These are phyloP conservation scores for Setophaga coronata DNA, from an alignment of 2,113 vertebrate genomes.

Conservation along the genomic window DNA sequence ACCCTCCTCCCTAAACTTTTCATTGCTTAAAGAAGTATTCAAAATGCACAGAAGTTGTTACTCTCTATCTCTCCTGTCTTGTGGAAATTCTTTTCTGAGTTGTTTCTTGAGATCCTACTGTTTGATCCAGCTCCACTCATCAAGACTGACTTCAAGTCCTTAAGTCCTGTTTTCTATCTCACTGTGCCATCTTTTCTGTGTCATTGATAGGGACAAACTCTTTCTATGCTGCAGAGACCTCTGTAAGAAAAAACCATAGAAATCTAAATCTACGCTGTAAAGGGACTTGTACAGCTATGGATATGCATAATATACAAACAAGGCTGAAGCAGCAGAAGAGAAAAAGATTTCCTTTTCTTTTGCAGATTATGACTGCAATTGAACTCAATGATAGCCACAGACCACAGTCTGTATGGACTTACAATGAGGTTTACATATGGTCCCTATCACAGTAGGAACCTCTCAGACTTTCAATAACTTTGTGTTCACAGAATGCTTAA, in stretches of 20 bases:
- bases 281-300: not conserved
- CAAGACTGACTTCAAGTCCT: not conserved
- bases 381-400: not conserved
- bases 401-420: not conserved
- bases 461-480: not conserved
- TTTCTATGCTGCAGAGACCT: not conserved
- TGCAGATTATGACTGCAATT: not conserved
- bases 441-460: not conserved
- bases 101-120: not conserved
- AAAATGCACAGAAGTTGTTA: not conserved
- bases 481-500: not conserved
- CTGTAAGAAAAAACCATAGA: not conserved
- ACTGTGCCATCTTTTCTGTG: not conserved
- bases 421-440: not conserved
- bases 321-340: not conserved
- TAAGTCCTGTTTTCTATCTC: not conserved
- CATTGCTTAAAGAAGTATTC: not conserved
- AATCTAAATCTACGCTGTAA: not conserved
- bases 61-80: not conserved
- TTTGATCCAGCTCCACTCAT: not conserved
- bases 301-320: not conserved
- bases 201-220: not conserved
- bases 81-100: not conserved
- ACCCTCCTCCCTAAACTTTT: not conserved
- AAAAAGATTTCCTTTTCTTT: not conserved